A percentile compares a stretch with the other conserved stretches of the same genome.
Evolutionary conservation across 2,888 invertebrate genomes (phyloP).

Genomic region (Acholoe squamosa): DNA sequence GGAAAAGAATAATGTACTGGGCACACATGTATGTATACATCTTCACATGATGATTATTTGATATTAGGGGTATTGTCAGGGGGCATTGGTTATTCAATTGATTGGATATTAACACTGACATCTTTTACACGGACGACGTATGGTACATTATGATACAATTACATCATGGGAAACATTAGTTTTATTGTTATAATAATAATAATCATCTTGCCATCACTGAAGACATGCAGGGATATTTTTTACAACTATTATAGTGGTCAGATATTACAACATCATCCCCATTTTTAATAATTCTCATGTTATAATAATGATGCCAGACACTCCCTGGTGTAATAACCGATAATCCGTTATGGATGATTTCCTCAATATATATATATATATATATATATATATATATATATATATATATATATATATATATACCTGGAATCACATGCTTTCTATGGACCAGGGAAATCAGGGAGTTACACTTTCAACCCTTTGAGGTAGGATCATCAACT

Average conservation of each 20-base stretch:
- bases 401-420: not conserved
- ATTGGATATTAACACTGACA: not conserved
- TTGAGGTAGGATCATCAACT: conserved; percentile 9
- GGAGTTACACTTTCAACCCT: not conserved
- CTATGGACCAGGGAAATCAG: not conserved
- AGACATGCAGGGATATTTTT: conserved; percentile 31
- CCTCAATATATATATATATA: not conserved
- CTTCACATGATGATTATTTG: conserved; percentile 20
- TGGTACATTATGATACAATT: conserved; percentile 43
- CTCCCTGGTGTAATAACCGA: not conserved
- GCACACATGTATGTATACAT: conserved; percentile 13
- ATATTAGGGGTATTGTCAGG: not conserved
- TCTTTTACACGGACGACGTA: conserved; percentile 34
- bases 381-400: too few species aligned
- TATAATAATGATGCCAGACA: not conserved
- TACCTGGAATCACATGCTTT: not conserved
- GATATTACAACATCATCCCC: conserved; percentile 24
- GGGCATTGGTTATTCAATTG: not conserved
- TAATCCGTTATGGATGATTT: not conserved
- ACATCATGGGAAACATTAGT: conserved; percentile 47
- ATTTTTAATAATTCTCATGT: not conserved
- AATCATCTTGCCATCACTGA: conserved; percentile 29
- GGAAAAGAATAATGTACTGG: conserved; percentile 43
- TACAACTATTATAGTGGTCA: conserved; percentile 27
- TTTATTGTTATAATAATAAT: not conserved